These are phyloP conservation scores for Netta rufina DNA, from an alignment of 2,797 vertebrate species.

Conservation along the genomic window DNA sequence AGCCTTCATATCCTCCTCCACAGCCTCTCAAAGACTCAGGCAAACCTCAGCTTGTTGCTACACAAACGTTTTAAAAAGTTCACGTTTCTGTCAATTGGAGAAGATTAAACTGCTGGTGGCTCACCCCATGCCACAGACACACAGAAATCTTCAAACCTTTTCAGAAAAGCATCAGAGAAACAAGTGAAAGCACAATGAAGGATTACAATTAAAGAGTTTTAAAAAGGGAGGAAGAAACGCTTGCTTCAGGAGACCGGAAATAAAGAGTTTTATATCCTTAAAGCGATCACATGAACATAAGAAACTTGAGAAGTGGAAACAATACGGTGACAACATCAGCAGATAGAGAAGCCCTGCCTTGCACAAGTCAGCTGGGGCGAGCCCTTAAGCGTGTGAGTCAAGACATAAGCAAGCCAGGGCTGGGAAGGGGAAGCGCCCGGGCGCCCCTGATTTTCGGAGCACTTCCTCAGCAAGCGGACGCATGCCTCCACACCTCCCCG, in stretches of 20 bases:
- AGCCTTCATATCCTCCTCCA: neutral
- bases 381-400: neutral
- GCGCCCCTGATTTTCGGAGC: too few relatives aligned
- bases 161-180: neutral
- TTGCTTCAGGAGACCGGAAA: neutral
- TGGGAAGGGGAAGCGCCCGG: neutral
- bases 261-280: neutral
- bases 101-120: neutral
- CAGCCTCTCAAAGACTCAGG: neutral
- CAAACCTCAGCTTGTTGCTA: neutral
- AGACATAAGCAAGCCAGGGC: neutral
- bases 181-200: neutral
- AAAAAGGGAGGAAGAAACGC: neutral
- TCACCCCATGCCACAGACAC: neutral
- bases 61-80: neutral
- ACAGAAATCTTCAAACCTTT: neutral
- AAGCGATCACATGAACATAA: rapidly evolving
- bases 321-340: rapidly evolving
- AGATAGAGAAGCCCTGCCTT: neutral
- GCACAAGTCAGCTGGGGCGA: neutral
- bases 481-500: too few relatives aligned
- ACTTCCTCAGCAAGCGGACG: neutral
- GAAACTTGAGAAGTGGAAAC: neutral
- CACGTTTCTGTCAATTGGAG: neutral
- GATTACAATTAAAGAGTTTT: neutral